Percentiles rank a stretch among this genome's conserved stretches.
phyloP scores from a whole-genome alignment of 2,113 vertebrate genomes.

The Entomyzon cyanotis region DNA sequence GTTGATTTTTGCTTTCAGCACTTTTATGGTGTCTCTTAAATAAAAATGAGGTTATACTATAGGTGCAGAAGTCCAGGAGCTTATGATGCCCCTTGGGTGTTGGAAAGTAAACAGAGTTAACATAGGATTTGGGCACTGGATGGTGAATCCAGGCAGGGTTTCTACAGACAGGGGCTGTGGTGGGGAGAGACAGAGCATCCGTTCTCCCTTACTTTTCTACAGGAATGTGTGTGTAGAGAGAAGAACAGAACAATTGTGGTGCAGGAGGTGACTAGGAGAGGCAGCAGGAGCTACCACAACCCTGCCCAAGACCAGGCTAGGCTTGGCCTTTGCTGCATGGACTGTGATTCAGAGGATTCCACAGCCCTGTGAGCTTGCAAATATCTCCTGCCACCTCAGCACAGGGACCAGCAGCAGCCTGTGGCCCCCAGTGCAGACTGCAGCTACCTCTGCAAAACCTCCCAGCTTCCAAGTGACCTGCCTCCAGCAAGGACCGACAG shows the following conservation, averaged over 20 bases:
- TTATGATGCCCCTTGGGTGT: background rate
- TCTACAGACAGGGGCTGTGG: background rate
- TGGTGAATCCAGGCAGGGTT: background rate
- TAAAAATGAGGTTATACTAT: background rate
- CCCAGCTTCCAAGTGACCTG: background rate
- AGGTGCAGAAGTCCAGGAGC: background rate
- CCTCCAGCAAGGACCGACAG: constrained; percentile 8
- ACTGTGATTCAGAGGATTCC: background rate
- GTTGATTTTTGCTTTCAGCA: background rate
- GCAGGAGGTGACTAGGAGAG: background rate
- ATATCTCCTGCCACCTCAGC: background rate
- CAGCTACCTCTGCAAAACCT: background rate
- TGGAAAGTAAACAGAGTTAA: background rate
- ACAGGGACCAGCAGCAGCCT: background rate
- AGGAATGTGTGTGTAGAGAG: background rate
- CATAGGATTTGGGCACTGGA: background rate
- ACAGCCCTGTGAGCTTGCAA: background rate
- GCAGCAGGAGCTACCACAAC: background rate
- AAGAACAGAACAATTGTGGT: background rate
- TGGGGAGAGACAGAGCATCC: background rate
- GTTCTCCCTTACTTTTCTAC: background rate
- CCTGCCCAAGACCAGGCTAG: background rate
- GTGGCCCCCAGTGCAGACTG: background rate
- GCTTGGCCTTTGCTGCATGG: background rate
- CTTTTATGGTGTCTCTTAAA: background rate